Conservation (phyloP, 2,113 vertebrate genomes). For the Tetrax tetrax region DNA sequence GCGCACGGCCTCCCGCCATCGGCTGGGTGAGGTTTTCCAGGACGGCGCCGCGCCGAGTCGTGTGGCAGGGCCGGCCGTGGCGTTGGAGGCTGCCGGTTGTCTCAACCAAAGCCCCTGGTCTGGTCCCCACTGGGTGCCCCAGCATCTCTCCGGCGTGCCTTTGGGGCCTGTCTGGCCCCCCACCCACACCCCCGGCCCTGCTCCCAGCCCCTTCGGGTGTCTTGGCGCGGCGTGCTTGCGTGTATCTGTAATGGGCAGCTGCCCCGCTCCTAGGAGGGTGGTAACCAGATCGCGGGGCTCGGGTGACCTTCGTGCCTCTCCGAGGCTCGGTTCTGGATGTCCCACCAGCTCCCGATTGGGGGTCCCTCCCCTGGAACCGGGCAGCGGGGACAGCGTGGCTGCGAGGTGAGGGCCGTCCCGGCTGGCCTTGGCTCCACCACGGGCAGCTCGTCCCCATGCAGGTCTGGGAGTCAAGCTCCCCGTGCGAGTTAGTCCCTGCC, state of each 20-base stretch:
- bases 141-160: not conserved
- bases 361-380: not conserved
- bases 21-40: not conserved
- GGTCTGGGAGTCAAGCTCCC: not conserved
- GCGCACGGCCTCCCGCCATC: not conserved
- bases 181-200: not conserved
- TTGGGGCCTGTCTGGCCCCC: not conserved
- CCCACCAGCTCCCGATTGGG: not conserved
- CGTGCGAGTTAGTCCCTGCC: fast-evolving
- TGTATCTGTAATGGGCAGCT: not conserved
- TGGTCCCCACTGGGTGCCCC: not conserved
- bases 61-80: fast-evolving
- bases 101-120: fast-evolving
- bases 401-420: not conserved
- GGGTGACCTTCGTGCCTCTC: constrained; percentile 24
- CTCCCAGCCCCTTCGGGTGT: not conserved
- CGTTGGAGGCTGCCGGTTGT: fast-evolving
- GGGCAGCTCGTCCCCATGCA: not conserved
- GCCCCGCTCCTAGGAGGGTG: not conserved
- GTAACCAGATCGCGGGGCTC: constrained; percentile 4
- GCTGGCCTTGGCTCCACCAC: not conserved
- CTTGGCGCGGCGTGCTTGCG: not conserved
- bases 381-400: not conserved
- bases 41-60: not conserved
- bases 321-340: not conserved